A percentile compares a stretch with the other conserved stretches of the same genome.
phyloP scores from a whole-genome alignment of 2,113 vertebrate genomes.

The Oryzias woworae region DNA sequence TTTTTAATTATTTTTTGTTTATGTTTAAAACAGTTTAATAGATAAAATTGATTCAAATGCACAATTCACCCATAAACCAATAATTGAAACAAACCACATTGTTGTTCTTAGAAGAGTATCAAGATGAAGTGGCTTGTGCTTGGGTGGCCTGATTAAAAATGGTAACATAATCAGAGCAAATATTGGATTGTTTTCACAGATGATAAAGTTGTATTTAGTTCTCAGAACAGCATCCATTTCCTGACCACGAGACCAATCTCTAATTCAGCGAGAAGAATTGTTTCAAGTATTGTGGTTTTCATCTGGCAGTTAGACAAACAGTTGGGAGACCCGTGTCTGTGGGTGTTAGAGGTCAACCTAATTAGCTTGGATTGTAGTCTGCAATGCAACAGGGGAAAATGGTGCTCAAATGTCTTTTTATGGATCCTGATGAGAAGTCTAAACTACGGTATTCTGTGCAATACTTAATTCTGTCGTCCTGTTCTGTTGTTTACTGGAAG shows the following conservation, averaged over 20 bases:
- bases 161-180: slow-evolving; percentile 55
- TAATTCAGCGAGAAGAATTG: slow-evolving; percentile 13
- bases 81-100: too few species aligned
- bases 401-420: slow-evolving; percentile 13
- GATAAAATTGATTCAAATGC: slow-evolving; percentile 4
- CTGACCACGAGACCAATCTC: slow-evolving; percentile 16
- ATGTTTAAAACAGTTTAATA: too few species aligned
- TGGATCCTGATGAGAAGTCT: slow-evolving; percentile 18
- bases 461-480: neutral
- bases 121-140: slow-evolving; percentile 52
- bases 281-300: neutral
- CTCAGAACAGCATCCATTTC: slow-evolving; percentile 25
- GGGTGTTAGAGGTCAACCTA: slow-evolving; percentile 24
- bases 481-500: neutral
- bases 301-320: slow-evolving; percentile 1
- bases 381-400: slow-evolving; percentile 26
- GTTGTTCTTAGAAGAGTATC: slow-evolving; percentile 14
- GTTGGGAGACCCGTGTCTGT: slow-evolving; percentile 4
- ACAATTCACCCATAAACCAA: slow-evolving; percentile 43
- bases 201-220: slow-evolving; percentile 25
- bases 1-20: too few species aligned
- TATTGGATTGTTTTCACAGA: slow-evolving; percentile 27
- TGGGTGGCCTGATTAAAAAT: slow-evolving; percentile 38
- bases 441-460: neutral
- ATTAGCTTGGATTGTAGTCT: slow-evolving; percentile 34